Evolutionary conservation across 1,140 invertebrate species (phyloP).

Genomic region (Polypedilum pembai): DNA sequence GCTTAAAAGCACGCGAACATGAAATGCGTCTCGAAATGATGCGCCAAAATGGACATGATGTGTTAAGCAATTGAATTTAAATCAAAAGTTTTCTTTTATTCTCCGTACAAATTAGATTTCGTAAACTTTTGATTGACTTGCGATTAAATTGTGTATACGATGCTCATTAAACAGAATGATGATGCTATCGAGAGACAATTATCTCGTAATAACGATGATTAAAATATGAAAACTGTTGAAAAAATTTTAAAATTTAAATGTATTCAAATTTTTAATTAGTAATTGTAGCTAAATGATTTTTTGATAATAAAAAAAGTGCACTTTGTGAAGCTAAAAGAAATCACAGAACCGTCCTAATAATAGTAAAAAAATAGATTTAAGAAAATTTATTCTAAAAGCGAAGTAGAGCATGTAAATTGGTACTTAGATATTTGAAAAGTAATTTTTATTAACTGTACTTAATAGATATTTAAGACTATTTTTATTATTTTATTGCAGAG

Average conservation of each 20-base stretch:
- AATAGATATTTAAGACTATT: too few species aligned
- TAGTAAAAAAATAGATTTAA: not conserved
- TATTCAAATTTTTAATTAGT: not conserved
- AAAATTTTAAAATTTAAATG: not conserved
- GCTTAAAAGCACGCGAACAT: conserved; percentile 87
- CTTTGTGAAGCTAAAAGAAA: not conserved
- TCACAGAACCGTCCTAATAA: not conserved
- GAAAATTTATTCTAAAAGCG: too few species aligned
- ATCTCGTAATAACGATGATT: too few species aligned
- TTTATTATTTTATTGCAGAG: too few species aligned
- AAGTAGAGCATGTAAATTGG: not conserved
- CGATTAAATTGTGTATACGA: too few species aligned
- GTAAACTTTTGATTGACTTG: too few species aligned
- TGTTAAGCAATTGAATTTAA: not conserved
- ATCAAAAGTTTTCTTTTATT: not conserved
- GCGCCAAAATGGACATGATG: conserved; percentile 65
- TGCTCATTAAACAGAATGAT: not conserved
- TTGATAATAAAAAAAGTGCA: not conserved
- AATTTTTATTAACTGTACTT: too few species aligned
- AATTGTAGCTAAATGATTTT: not conserved
- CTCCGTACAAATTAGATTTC: not conserved
- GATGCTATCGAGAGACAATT: not conserved
- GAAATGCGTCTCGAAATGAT: conserved; percentile 77
- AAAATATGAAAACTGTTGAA: not conserved
- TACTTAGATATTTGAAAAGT: too few species aligned